Evolutionary conservation across 2,113 vertebrate genomes (phyloP).

Genomic region (Caracal caracal): DNA sequence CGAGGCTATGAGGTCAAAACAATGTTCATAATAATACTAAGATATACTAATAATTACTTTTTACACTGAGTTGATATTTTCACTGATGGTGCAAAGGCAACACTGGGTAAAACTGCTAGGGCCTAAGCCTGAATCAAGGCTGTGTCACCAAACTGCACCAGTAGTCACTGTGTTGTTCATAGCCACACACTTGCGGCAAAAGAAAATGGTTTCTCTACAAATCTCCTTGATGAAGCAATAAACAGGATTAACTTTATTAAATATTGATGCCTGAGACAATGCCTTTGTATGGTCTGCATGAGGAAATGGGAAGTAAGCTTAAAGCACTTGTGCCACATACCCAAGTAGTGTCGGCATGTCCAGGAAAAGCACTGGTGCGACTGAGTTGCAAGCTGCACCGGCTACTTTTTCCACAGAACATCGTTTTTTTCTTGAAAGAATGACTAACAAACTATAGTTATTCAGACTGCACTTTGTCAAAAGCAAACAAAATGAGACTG

Average conservation of each 20-base stretch:
- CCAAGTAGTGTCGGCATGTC: accelerated
- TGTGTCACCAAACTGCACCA: background rate
- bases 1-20: background rate
- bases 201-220: background rate
- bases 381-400: accelerated
- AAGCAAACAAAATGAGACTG: slow-evolving; percentile 11
- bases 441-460: background rate
- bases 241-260: background rate
- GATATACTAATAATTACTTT: background rate
- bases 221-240: background rate
- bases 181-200: background rate
- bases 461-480: slow-evolving; percentile 9
- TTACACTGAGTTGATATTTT: background rate
- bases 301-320: background rate
- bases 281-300: background rate
- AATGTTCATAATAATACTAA: background rate
- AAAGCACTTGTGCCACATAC: too few species aligned
- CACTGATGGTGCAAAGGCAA: background rate
- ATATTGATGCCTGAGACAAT: background rate
- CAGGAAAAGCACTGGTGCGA: background rate
- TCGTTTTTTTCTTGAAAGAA: background rate
- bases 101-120: background rate
- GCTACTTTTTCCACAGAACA: background rate
- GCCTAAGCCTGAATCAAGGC: background rate
- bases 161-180: background rate